Evolutionary conservation across 2,797 vertebrate species (phyloP).

Genomic region (Urocyon cinereoargenteus): DNA sequence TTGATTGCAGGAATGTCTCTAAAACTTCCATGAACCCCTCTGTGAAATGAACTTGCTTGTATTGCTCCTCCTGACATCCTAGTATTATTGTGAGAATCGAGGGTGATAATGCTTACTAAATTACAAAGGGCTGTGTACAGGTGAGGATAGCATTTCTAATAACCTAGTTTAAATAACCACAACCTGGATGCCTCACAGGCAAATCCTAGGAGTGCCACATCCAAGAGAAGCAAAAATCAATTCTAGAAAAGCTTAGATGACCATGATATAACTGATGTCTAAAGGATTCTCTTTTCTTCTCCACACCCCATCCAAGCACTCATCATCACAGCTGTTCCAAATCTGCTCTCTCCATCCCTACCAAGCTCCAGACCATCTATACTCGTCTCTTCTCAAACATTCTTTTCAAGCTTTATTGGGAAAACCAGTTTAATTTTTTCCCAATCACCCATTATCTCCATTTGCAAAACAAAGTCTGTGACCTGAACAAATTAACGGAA

Average conservation of each 20-base stretch:
- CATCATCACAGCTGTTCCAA: not conserved
- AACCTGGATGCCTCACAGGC: not conserved
- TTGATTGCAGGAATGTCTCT: not conserved
- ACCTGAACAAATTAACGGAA: not conserved
- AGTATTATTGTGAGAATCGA: not conserved
- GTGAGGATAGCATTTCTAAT: not conserved
- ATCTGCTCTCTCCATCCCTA: not conserved
- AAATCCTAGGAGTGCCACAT: not conserved
- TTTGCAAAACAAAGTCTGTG: not conserved
- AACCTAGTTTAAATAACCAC: slow-evolving; percentile 12
- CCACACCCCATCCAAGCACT: not conserved
- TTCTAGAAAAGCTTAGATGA: not conserved
- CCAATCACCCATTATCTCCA: not conserved
- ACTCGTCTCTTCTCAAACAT: not conserved
- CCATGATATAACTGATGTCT: not conserved
- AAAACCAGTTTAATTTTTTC: slow-evolving; percentile 3
- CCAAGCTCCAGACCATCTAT: not conserved
- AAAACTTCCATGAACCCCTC: not conserved
- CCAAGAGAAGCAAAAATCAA: not conserved
- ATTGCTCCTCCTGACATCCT: not conserved
- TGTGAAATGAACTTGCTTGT: slow-evolving; percentile 15
- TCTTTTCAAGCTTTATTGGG: not conserved
- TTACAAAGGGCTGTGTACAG: not conserved
- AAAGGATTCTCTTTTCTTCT: not conserved
- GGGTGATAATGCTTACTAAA: not conserved